Evolutionary conservation across 1,140 invertebrate species (phyloP).

Genomic region (Papilio xuthus): DNA sequence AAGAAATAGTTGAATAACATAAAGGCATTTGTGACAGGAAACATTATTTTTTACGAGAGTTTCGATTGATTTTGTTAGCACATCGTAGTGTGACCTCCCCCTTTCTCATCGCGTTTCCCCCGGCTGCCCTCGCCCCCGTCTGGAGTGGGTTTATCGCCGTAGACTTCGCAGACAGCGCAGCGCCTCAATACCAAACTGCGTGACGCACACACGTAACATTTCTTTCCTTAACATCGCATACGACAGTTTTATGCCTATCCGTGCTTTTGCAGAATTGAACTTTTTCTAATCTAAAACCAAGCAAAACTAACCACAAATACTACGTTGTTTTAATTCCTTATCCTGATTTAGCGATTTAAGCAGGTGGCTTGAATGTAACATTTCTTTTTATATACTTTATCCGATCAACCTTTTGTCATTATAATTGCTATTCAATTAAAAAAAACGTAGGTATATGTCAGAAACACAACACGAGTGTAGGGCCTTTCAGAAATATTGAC

Average conservation of each 20-base stretch:
- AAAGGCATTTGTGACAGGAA: constrained; percentile 4
- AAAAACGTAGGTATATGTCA: no score
- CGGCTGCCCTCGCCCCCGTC: neutral
- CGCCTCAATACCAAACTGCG: neutral
- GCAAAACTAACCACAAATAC: neutral
- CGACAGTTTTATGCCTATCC: constrained; percentile 13
- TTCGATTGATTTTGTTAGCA: constrained; percentile 31
- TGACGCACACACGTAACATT: constrained; percentile 25
- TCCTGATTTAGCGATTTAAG: neutral
- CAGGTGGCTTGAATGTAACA: neutral
- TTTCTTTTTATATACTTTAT: neutral
- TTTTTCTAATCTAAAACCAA: neutral
- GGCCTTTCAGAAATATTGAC: no score
- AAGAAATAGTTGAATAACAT: neutral
- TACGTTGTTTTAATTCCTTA: neutral
- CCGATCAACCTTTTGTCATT: neutral
- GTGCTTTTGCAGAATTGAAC: neutral
- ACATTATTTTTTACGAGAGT: constrained; percentile 32
- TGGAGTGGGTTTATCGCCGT: constrained; percentile 4
- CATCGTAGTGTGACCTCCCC: neutral
- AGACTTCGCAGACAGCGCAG: constrained; percentile 5
- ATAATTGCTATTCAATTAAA: no score
- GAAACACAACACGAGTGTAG: no score
- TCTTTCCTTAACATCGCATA: constrained; percentile 15
- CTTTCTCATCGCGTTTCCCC: neutral